These are phyloP conservation scores for Trichomalopsis sarcophagae DNA, from an alignment of 1,140 invertebrate species.

Conservation along the genomic window DNA sequence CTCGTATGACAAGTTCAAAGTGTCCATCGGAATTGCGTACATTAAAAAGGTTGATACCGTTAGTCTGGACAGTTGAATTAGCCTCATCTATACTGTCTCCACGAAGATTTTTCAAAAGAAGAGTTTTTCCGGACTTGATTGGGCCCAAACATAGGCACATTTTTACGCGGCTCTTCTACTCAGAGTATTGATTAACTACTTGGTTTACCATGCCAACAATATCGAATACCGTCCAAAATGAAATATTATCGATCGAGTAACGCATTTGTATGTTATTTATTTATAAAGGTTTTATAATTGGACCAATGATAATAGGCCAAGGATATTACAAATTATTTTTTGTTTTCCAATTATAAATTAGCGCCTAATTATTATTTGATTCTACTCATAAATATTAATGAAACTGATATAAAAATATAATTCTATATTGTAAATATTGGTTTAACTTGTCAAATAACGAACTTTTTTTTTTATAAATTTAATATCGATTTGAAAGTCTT, in stretches of 20 bases:
- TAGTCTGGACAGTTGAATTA: conserved; percentile 84
- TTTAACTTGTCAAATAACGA: no score
- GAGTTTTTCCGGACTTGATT: conserved; percentile 86
- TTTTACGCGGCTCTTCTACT: not conserved
- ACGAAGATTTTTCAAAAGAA: conserved; percentile 84
- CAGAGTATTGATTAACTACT: conserved; percentile 45
- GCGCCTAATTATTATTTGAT: not conserved
- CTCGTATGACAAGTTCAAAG: conserved; percentile 74
- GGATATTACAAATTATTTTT: no score
- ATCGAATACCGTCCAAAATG: not conserved
- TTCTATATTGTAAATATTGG: no score
- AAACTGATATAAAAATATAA: not conserved
- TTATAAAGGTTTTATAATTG: not conserved
- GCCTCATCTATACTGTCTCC: conserved; percentile 82
- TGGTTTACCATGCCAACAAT: conserved; percentile 42
- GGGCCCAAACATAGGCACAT: conserved; percentile 85
- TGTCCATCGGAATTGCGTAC: conserved; percentile 75
- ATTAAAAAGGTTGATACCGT: conserved; percentile 84
- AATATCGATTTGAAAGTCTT: no score
- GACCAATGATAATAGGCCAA: not conserved
- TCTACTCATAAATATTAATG: not conserved
- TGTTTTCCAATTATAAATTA: no score
- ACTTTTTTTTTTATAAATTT: no score
- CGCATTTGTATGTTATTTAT: not conserved
- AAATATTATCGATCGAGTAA: not conserved